Percentiles rank a stretch among this genome's conserved stretches.
phyloP scores from a whole-genome alignment of 2,113 vertebrate genomes.

The Oreochromis aureus region DNA sequence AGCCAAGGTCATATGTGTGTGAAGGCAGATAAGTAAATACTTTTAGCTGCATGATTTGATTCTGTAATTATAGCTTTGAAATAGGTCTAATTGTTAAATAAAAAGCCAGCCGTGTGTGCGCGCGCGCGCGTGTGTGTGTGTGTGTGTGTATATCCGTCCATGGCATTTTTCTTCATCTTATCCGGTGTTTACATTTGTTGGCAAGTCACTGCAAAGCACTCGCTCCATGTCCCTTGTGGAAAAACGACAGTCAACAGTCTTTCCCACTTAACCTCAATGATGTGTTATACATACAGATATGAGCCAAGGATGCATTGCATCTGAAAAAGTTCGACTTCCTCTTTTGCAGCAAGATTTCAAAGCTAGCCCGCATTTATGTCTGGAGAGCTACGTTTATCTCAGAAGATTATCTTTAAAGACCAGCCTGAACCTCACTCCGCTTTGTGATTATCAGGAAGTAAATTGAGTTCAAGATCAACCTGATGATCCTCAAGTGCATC shows the following conservation, averaged over 20 bases:
- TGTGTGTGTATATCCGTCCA: not conserved
- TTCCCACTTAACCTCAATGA: not conserved
- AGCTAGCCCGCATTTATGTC: not conserved
- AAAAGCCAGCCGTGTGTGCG: not conserved
- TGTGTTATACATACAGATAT: not conserved
- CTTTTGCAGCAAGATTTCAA: not conserved
- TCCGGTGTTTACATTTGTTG: not conserved
- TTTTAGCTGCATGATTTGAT: not conserved
- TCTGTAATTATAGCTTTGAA: not conserved
- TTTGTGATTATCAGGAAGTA: not conserved
- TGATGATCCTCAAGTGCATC: not conserved
- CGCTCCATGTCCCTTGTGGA: not conserved
- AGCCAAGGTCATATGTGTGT: not conserved
- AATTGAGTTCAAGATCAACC: not conserved
- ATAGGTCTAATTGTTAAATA: not conserved
- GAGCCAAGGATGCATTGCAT: not conserved
- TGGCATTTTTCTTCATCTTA: not conserved
- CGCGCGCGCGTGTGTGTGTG: not conserved
- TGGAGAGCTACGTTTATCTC: not conserved
- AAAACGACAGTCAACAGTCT: not conserved
- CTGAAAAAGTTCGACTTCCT: not conserved
- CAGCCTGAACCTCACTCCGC: not conserved
- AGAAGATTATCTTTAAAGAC: conserved; percentile 19
- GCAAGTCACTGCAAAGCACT: not conserved
- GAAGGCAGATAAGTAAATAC: not conserved